These are phyloP conservation scores for Odontophorus gujanensis DNA, from an alignment of 2,113 vertebrate species.

Conservation along the genomic window DNA sequence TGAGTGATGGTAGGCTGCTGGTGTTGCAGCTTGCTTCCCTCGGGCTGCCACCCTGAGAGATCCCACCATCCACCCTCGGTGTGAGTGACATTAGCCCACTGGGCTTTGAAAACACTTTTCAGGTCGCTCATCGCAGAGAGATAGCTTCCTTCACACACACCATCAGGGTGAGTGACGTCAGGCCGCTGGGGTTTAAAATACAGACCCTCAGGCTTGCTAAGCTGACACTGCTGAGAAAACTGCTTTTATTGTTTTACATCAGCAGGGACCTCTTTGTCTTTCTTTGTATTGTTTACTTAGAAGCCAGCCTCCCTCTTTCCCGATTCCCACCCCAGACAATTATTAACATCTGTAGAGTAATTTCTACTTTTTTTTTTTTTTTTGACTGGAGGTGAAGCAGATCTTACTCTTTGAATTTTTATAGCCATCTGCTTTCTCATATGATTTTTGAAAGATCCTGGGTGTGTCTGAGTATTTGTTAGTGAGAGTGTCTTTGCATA, in stretches of 20 bases:
- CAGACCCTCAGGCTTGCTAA: constrained; percentile 65
- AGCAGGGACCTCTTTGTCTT: constrained; percentile 70
- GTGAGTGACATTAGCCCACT: constrained; percentile 69
- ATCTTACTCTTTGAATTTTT: constrained; percentile 69
- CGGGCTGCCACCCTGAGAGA: constrained; percentile 61
- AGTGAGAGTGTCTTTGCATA: not conserved
- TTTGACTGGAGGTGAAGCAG: constrained; percentile 36
- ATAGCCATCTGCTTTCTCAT: constrained; percentile 58
- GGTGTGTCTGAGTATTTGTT: not conserved
- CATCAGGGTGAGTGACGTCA: constrained; percentile 60
- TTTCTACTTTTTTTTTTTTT: not conserved
- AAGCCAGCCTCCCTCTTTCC: constrained; percentile 27
- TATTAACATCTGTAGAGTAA: constrained; percentile 68
- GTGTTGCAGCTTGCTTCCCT: constrained; percentile 59
- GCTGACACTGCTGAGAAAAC: constrained; percentile 72
- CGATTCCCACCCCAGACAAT: constrained; percentile 31
- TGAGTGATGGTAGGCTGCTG: constrained; percentile 61
- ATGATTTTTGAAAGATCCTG: constrained; percentile 34
- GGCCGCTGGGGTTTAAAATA: constrained; percentile 67
- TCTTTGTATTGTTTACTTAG: constrained; percentile 69
- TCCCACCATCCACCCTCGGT: constrained; percentile 38
- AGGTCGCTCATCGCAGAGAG: constrained; percentile 9
- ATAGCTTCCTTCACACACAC: constrained; percentile 56
- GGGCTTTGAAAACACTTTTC: constrained; percentile 69
- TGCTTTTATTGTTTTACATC: constrained; percentile 73